Conservation (phyloP, 2,888 invertebrate species). For the Drosophila sordidapex region DNA sequence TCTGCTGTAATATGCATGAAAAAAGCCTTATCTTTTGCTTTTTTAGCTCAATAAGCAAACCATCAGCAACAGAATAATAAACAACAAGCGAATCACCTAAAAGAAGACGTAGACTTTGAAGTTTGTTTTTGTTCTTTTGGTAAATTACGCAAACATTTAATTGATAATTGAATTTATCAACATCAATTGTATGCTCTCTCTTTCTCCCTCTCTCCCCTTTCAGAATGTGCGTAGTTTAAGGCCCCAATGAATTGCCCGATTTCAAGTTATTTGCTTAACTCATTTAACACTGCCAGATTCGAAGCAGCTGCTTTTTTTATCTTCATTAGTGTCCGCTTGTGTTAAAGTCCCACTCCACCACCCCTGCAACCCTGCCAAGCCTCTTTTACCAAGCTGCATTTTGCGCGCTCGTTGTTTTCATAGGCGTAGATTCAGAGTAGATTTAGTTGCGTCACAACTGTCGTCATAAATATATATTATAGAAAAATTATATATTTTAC, state of each 20-base stretch:
- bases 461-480: constrained; percentile 13
- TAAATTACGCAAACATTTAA: constrained; percentile 23
- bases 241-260: constrained; percentile 51
- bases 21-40: background rate
- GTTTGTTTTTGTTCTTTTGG: constrained; percentile 37
- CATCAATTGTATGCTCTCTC: constrained; percentile 36
- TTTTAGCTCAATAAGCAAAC: constrained; percentile 26
- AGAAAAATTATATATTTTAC: background rate
- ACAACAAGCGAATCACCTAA: constrained; percentile 24
- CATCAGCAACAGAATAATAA: constrained; percentile 27
- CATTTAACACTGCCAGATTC: constrained; percentile 39
- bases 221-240: constrained; percentile 61
- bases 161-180: constrained; percentile 68
- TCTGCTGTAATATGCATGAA: constrained; percentile 3
- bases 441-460: constrained; percentile 23
- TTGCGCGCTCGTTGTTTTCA: background rate
- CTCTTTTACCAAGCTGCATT: constrained; percentile 26
- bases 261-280: constrained; percentile 57
- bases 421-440: background rate
- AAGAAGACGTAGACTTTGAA: constrained; percentile 8
- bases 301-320: constrained; percentile 48
- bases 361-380: background rate
- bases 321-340: constrained; percentile 64
- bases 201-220: background rate
- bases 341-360: constrained; percentile 19